phyloP scores from a whole-genome alignment of 1,140 invertebrate species.

The Drosophila oshimai region DNA sequence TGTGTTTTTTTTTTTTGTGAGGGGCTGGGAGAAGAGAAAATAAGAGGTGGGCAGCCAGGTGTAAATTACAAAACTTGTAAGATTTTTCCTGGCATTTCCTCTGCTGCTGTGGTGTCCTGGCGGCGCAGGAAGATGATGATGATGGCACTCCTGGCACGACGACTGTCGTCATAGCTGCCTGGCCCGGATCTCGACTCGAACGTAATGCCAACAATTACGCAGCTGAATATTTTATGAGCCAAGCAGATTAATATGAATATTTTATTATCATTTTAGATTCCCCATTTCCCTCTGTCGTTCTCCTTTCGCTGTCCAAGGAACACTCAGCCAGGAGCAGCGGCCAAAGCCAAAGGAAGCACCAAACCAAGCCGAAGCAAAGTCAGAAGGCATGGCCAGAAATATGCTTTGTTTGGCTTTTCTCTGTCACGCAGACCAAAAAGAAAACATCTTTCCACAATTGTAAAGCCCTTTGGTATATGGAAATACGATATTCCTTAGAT shows the following conservation, averaged over 20 bases:
- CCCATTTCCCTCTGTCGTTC: conserved; percentile 40
- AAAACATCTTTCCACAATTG: background rate
- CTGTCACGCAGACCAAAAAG: background rate
- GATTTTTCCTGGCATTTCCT: conserved; percentile 70
- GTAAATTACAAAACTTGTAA: conserved; percentile 75
- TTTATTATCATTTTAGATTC: conserved; percentile 82
- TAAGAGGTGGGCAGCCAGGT: conserved; percentile 59
- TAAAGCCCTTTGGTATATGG: background rate
- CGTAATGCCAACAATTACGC: conserved; percentile 79
- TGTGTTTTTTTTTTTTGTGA: background rate
- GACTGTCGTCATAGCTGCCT: conserved; percentile 43
- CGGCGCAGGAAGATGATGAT: background rate
- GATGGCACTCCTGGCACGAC: conserved; percentile 22
- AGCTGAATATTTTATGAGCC: conserved; percentile 80
- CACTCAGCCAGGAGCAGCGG: background rate
- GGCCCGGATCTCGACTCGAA: conserved; percentile 27
- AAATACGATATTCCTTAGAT: background rate
- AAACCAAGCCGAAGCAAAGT: conserved; percentile 51
- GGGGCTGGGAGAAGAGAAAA: background rate
- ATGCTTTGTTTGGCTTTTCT: conserved; percentile 75
- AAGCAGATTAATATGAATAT: conserved; percentile 82
- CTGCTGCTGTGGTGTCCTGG: conserved; percentile 1
- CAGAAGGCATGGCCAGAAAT: conserved; percentile 64
- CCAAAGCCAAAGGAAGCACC: conserved; percentile 14
- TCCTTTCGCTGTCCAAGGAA: background rate